These are phyloP conservation scores for Melipona bicolor DNA, from an alignment of 2,888 invertebrate species.

Conservation along the genomic window DNA sequence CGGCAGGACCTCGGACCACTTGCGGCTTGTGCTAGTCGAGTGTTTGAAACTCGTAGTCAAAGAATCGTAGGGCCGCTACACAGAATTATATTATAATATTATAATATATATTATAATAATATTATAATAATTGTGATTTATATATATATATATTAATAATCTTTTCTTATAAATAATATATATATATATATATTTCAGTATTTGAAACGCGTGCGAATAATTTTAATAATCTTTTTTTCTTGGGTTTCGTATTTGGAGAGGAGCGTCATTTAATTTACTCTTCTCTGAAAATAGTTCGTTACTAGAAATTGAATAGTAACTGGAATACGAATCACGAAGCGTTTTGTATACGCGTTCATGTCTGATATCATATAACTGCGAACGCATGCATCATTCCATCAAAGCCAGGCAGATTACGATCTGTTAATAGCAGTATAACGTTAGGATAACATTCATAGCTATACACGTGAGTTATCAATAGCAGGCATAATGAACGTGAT, in stretches of 20 bases:
- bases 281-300: neutral
- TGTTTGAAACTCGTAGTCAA: too few species aligned
- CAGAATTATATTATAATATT: too few species aligned
- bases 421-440: slow-evolving; percentile 39
- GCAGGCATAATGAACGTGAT: neutral
- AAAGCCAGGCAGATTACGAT: slow-evolving; percentile 36
- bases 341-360: slow-evolving; percentile 8
- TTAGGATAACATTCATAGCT: slow-evolving; percentile 34
- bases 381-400: slow-evolving; percentile 21
- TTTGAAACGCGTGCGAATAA: too few species aligned
- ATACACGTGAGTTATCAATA: slow-evolving; percentile 16
- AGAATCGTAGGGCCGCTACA: too few species aligned
- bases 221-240: neutral
- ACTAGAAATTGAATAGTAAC: too few species aligned
- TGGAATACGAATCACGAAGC: neutral
- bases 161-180: too few species aligned
- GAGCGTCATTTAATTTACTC: neutral
- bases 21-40: too few species aligned
- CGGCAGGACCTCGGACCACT: too few species aligned
- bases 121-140: too few species aligned
- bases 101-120: too few species aligned
- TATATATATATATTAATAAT: too few species aligned
- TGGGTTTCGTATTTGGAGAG: neutral
- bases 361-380: slow-evolving; percentile 9
- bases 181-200: too few species aligned